Base-by-base conservation (phyloP, 1,140 invertebrate species). In the Bombus affinis region DNA sequence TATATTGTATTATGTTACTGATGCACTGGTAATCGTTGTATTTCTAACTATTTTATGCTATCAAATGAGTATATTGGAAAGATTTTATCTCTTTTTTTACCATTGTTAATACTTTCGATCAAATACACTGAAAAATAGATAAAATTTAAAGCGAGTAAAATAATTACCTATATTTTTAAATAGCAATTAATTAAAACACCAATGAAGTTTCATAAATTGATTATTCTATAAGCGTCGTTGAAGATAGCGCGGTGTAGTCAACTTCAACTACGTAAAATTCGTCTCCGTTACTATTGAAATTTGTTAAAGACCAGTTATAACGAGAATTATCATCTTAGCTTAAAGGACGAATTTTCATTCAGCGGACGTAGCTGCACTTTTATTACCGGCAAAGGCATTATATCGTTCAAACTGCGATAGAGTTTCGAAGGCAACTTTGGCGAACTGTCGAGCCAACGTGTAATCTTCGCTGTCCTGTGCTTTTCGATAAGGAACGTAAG, bases 351-450 rank as follows among this genome's bases (percentile, higher is more conserved):
- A 81, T 81, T 73, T 73, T 81, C 35, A 73, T 72, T 73, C 47
- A 18, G 37, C n/a, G 44, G 13, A 59, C 47, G 39, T 47, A 35
- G 22, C 53, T 68, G 39, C 32, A 76, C 62, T 83, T 83, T 76
- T 76, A 83, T 76, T 75, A 62, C n/a, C 28, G 28, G 57, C 39
- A 0, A 22, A 83, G 62, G 81, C 32, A 83, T 83, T 83, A 57
- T 57, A 37, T 65, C 62, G 72, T 53, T 81, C 10, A 81, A 81
- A 62, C 70, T 73, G 53, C 75, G 57, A 62, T 32, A 22, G 35
- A 83, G 81, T 83, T 76, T 83, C 59, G 72, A 76, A 83, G 73
- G 32, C 32, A 76, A 76, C 72, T 76, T 83, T 75, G 39, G 44
- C 32, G 44, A 83, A 76, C 59, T 75, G 62, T 76, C 81, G 72